phyloP scores from a whole-genome alignment of 30 jellyfish, hydroid and myxozoan species.

The Sanderia malayensis region DNA sequence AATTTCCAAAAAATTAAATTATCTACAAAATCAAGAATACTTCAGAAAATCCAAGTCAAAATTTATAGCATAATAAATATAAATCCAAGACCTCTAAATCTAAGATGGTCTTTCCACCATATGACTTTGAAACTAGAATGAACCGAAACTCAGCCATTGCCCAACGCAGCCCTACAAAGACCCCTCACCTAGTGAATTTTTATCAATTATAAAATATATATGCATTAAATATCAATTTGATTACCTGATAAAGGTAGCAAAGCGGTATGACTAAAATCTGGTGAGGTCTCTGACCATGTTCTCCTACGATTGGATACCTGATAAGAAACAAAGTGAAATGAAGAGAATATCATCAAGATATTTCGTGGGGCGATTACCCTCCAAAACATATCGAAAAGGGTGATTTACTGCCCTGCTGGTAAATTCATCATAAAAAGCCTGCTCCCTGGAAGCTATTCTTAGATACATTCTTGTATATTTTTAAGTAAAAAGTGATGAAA shows the following conservation, averaged over 20 bases:
- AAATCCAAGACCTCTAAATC: too few relatives aligned
- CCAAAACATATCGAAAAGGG: too few relatives aligned
- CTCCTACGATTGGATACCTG: neutral
- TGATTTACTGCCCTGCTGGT: neutral
- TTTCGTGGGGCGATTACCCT: neutral
- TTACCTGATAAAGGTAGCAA: neutral
- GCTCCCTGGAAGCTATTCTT: neutral
- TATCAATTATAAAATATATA: too few relatives aligned
- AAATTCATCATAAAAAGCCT: neutral
- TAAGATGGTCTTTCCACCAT: too few relatives aligned
- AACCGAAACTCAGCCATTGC: too few relatives aligned
- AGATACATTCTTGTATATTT: neutral
- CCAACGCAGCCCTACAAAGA: too few relatives aligned
- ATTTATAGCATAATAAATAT: too few relatives aligned
- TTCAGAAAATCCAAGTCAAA: neutral
- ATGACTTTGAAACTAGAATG: too few relatives aligned
- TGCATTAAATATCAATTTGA: too few relatives aligned
- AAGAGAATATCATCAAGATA: neutral
- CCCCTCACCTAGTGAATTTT: too few relatives aligned
- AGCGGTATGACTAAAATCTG: neutral
- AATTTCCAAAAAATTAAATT: too few relatives aligned
- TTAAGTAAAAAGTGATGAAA: neutral
- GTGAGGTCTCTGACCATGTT: neutral
- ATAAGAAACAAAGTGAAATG: neutral
- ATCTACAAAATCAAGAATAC: too few relatives aligned